These are phyloP conservation scores for Stenodera caucasica DNA, from an alignment of 2,888 invertebrate genomes.

Conservation along the genomic window DNA sequence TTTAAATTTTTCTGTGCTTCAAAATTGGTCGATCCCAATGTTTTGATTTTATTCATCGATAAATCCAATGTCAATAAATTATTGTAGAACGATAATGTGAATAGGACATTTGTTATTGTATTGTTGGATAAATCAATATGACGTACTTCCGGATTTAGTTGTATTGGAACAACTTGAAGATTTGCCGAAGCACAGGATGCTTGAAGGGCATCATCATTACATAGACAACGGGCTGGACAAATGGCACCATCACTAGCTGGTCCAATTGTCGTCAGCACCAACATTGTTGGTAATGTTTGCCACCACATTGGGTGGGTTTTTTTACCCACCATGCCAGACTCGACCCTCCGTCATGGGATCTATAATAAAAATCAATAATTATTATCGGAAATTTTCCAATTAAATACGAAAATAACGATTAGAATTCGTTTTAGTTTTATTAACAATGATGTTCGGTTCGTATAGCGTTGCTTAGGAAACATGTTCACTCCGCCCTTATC, in stretches of 20 bases:
- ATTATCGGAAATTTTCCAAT: neutral
- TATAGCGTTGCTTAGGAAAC: slow-evolving; percentile 37
- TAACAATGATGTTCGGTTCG: slow-evolving; percentile 25
- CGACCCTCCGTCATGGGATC: slow-evolving; percentile 52
- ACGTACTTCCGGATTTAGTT: slow-evolving; percentile 83
- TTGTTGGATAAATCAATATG: slow-evolving; percentile 84
- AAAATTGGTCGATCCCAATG: slow-evolving; percentile 81
- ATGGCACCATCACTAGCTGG: slow-evolving; percentile 49
- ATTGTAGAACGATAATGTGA: slow-evolving; percentile 78
- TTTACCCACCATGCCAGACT: slow-evolving; percentile 54
- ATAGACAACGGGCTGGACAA: slow-evolving; percentile 80
- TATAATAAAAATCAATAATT: slow-evolving; percentile 28
- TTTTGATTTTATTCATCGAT: slow-evolving; percentile 77
- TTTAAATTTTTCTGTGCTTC: slow-evolving; percentile 74
- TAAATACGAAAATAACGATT: too few species aligned
- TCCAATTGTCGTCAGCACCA: slow-evolving; percentile 54
- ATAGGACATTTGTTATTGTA: slow-evolving; percentile 75
- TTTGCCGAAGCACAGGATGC: slow-evolving; percentile 77
- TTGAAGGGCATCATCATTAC: slow-evolving; percentile 77
- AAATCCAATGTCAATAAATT: slow-evolving; percentile 80
- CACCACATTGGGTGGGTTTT: slow-evolving; percentile 51
- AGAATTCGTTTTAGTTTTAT: slow-evolving; percentile 25
- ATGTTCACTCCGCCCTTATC: slow-evolving; percentile 36
- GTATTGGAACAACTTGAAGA: slow-evolving; percentile 84
- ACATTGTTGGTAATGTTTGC: slow-evolving; percentile 55